Conservation (phyloP, 1,140 invertebrate species). For the Neuroterus valhalla region DNA sequence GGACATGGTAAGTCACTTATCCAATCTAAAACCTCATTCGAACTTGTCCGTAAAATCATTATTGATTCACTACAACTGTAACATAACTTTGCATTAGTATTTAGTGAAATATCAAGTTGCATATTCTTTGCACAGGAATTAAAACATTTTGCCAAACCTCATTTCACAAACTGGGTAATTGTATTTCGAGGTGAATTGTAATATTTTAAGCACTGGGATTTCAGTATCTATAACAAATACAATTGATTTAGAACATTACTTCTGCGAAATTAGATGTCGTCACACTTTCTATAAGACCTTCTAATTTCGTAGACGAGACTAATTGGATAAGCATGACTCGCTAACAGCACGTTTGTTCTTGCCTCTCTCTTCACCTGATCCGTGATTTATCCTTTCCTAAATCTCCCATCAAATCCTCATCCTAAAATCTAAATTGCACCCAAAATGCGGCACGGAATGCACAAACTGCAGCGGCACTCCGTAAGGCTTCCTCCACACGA, state of each 20-base stretch:
- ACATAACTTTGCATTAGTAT: not conserved
- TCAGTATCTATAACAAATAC: conserved; percentile 11
- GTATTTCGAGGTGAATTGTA: conserved; percentile 13
- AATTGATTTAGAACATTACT: conserved; percentile 5
- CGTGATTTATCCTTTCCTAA: conserved; percentile 32
- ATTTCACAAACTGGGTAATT: conserved; percentile 16
- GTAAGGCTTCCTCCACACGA: conserved; percentile 72
- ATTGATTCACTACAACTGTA: conserved; percentile 19
- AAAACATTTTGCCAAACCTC: conserved; percentile 19
- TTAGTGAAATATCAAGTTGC: not conserved
- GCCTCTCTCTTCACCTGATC: conserved; percentile 51
- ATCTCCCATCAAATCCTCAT: conserved; percentile 32
- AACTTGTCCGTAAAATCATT: not conserved
- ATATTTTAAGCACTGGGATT: not conserved
- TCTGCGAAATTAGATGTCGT: conserved; percentile 45
- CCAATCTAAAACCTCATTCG: no score
- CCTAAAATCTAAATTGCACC: conserved; percentile 47
- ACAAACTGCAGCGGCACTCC: conserved; percentile 69
- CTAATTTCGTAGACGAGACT: conserved; percentile 43
- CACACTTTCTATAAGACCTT: conserved; percentile 35
- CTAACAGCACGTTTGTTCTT: conserved; percentile 73
- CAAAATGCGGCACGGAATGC: conserved; percentile 72
- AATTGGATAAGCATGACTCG: conserved; percentile 64
- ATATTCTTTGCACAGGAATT: not conserved
- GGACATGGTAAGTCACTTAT: conserved; percentile 61